Evolutionary conservation across 2,888 invertebrate species (phyloP), one percentile per base, ranked within the genome.

Genomic region (Slavum lentiscoides): DNA sequence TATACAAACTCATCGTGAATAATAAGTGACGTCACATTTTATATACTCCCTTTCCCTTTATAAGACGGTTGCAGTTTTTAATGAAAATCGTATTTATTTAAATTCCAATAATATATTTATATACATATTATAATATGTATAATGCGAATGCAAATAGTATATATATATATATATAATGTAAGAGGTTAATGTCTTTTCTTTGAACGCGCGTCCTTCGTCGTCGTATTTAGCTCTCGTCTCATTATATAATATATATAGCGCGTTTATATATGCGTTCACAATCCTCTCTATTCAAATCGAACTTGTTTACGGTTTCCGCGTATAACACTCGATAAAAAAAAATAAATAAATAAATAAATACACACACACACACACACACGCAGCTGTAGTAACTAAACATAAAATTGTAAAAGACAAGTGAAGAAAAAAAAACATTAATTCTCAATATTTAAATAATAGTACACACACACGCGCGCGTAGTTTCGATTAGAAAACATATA

Each of bases 141-240:
- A 39, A 64, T n/a, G 9, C 61, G 23, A n/a, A 73, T n/a, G 49
- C 49, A 13, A 62, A 61, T 73, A 73, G 30, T n/a, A 19, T 49
- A 53, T 30, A 30, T 30, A 30, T 30, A 30, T 30, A 30, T 30
- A 30, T 30, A 30, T 30, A 72, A 43, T 37, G 53, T 53, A 37
- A 64, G 64, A 64, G 74, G 74, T 64, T 53, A 74, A 74, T 17
- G 74, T 64, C 53, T 64, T 37, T 37, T 74, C 74, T 53, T 64
- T 15, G n/a, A 74, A 17, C 53, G 17, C 53, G 17, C 53, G 62
- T 64, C 53, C 30, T 53, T 37, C 62, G 62, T 55, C 74, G 43
- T 43, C 30, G 49, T 49, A 43, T 62, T 74, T 49, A 19, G 43
- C 74, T 30, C 74, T 64, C 64, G n/a, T 64, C 21, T 53, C 64